Evolutionary conservation across 2,797 vertebrate genomes (phyloP).

Genomic region (Otolemur crassicaudatus): DNA sequence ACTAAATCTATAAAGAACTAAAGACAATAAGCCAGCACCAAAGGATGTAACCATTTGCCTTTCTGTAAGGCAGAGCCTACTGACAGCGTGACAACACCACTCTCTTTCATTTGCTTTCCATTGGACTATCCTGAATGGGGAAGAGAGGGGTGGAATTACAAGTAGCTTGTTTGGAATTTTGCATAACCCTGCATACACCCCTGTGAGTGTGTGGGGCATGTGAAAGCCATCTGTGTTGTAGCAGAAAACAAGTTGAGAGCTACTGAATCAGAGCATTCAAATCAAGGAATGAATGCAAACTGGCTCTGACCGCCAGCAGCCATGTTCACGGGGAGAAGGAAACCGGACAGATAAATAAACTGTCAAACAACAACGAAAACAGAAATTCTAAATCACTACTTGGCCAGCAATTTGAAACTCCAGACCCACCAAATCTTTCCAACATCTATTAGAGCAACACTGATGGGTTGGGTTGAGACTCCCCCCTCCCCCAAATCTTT

Average conservation of each 20-base stretch:
- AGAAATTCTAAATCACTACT: not conserved
- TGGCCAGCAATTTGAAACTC: constrained; percentile 51
- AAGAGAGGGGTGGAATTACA: constrained; percentile 42
- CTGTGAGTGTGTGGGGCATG: not conserved
- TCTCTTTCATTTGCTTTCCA: constrained; percentile 16
- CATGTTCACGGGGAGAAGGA: constrained; percentile 11
- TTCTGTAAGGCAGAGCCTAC: not conserved
- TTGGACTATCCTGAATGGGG: not conserved
- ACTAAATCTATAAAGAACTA: constrained; percentile 23
- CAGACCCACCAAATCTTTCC: constrained; percentile 43
- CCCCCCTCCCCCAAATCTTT: not conserved
- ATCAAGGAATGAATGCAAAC: constrained; percentile 59
- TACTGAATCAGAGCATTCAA: constrained; percentile 57
- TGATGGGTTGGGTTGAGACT: not conserved
- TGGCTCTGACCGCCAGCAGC: constrained; percentile 43
- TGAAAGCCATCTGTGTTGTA: constrained; percentile 68
- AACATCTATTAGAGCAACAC: constrained; percentile 44
- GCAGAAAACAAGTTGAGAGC: constrained; percentile 66
- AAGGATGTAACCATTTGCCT: not conserved
- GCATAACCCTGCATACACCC: constrained; percentile 8
- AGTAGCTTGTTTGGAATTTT: constrained; percentile 57
- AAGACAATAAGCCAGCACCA: not conserved
- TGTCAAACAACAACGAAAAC: not conserved
- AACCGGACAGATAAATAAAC: constrained; percentile 18
- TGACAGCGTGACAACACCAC: not conserved